Evolutionary conservation across 2,113 vertebrate genomes (phyloP), one percentile per base, ranked within the genome.

Genomic region (Ia io): DNA sequence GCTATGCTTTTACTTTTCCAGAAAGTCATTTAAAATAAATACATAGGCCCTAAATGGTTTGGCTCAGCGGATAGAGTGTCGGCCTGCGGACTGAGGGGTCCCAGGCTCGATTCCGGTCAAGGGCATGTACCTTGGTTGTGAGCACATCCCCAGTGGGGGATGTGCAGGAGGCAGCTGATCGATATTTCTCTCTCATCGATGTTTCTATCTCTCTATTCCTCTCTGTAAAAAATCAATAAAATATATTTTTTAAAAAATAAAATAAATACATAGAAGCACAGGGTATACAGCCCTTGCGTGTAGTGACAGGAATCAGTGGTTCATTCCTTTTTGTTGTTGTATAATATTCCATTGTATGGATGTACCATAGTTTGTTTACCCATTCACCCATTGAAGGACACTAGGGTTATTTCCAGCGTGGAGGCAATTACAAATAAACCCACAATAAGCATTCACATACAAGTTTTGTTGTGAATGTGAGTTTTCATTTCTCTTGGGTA

Each of bases 401-500:
- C 78, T 59, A 22, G 16, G 16, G 23, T 61, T 85, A 40, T 61
- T 92, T 80, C 42, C 42, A 70, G 23, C 53, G 47, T 40, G 23
- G 25, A 40, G 18, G 13, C 2, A 1, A 89, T 70, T 89, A 84
- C 71, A 96, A 69, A 84, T 37, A 51, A 90, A 78, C 22, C 61
- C 47, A 35, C 49, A 59, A 32, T 37, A 59, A 93, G 79, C 32
- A 87, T 91, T 79, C 25, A 35, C n/a, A 42, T 51, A 13, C 8
- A 65, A 12, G 44, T 89, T 92, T 83, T 37, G 35, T 11, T 80
- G 47, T 83, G 37, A 73, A 42, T 20, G 14, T 78, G 76, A n/a
- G 12, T 89, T 94, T 84, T 89, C 59, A 12, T 73, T 93, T 95
- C 78, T 91, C 44, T 91, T 74, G 28, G 63, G 20, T 83, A 84